Conservation (phyloP, 2,797 vertebrate species). For the Sciaenops ocellatus region DNA sequence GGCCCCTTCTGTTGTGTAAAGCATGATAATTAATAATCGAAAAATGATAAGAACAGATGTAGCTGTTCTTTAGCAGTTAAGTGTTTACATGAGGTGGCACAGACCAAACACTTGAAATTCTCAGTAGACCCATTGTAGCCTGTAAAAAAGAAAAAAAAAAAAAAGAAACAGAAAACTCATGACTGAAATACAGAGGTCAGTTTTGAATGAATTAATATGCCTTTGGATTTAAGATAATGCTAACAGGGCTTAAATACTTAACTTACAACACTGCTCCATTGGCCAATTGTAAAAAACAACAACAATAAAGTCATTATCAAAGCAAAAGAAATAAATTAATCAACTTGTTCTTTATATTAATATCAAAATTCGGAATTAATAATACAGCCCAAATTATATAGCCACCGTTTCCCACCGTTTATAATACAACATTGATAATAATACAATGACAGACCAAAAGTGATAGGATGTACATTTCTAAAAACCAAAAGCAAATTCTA, state of each 20-base stretch:
- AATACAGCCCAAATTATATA: constrained; percentile 86
- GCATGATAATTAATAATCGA: constrained; percentile 32
- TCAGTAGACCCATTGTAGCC: constrained; percentile 62
- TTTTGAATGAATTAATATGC: constrained; percentile 69
- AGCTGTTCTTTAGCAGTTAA: constrained; percentile 51
- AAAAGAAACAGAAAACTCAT: constrained; percentile 37
- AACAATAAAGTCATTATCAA: constrained; percentile 66
- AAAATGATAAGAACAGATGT: constrained; percentile 48
- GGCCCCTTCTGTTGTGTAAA: constrained; percentile 42
- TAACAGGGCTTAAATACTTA: constrained; percentile 95
- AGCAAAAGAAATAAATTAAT: constrained; percentile 89
- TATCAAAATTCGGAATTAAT: constrained; percentile 84
- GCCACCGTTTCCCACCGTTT: constrained; percentile 82
- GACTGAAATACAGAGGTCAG: constrained; percentile 77
- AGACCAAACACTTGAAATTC: constrained; percentile 77
- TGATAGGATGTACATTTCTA: constrained; percentile 78
- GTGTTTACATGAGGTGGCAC: constrained; percentile 58
- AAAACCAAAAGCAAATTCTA: constrained; percentile 77
- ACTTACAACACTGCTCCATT: constrained; percentile 89
- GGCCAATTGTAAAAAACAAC: constrained; percentile 80
- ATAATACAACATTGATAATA: constrained; percentile 84
- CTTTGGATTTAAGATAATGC: constrained; percentile 90
- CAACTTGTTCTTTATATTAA: constrained; percentile 92
- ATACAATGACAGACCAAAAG: constrained; percentile 64
- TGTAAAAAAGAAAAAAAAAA: constrained; percentile 12